phyloP scores from a whole-genome alignment of 2,113 vertebrate species.

The Microtus montanus region DNA sequence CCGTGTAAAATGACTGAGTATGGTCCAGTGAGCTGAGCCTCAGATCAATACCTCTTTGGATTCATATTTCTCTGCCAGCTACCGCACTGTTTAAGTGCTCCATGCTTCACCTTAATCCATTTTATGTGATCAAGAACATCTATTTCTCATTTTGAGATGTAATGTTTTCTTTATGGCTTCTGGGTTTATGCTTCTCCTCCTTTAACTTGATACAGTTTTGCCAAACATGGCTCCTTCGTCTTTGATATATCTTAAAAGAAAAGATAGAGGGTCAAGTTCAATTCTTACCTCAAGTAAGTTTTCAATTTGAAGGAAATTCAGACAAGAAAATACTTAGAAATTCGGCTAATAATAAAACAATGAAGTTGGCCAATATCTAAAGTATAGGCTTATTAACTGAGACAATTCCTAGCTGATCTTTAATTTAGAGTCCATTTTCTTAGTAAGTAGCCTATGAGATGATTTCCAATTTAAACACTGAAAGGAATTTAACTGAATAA shows the following conservation, averaged over 20 bases:
- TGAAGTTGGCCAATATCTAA: background rate
- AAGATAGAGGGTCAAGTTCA: background rate
- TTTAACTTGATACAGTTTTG: background rate
- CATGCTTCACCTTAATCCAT: background rate
- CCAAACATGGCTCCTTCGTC: background rate
- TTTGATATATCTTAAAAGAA: background rate
- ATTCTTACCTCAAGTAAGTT: background rate
- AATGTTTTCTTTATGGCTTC: background rate
- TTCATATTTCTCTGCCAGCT: constrained; percentile 1
- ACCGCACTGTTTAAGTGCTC: background rate
- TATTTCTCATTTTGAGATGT: constrained; percentile 8
- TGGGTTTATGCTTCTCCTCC: background rate
- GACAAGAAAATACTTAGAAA: constrained; percentile 21
- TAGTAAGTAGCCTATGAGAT: background rate
- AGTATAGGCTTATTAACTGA: background rate
- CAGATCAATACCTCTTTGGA: background rate
- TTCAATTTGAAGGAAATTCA: constrained; percentile 11
- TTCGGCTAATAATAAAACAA: background rate
- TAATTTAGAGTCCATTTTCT: constrained; percentile 40
- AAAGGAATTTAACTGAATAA: constrained; percentile 18
- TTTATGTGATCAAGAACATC: background rate
- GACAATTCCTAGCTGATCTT: background rate
- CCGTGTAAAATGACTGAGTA: background rate
- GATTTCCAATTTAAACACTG: background rate
- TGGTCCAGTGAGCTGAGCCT: background rate